Base-by-base conservation (phyloP, 2,888 invertebrate species). In the Schizotus pectinicornis region DNA sequence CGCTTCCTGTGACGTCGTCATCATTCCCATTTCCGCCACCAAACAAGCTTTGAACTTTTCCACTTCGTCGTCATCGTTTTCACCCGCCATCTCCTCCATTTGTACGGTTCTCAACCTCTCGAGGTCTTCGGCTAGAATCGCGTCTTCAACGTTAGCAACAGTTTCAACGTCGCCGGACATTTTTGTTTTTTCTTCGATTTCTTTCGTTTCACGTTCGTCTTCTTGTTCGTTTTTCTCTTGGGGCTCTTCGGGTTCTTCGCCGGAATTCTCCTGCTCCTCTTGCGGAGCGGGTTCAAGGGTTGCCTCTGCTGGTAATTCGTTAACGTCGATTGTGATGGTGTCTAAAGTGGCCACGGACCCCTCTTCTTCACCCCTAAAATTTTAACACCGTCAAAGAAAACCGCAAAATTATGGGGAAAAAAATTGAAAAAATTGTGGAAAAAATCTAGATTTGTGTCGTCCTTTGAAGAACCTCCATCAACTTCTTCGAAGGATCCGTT, bases 41-140 rank as follows among this genome's bases (percentile, higher is more conserved):
- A 74, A 49, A 48, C 59, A 57, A 31, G 69, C 68, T 61, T 74
- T 74, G 49, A 63, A 72, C 46, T 69, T 72, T 55, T 73, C 74
- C 9, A 74, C 12, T 55, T 74, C 73, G n/a, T 70, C 68, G 34
- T 73, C 73, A 22, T 22, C 22, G 2, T 61, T 66, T 62, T 74
- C 73, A 2, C 71, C 71, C 1, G 66, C 61, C 41, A 71, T 47
- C 45, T 49, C 43, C 59, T 74, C 71, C 56, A 70, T 64, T 48
- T 71, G 72, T n/a, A 71, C 30, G 5, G 67, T 62, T 67, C 64
- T 67, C 6, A 74, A 49, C 39, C 64, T 49, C 42, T 67, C 63
- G 9, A 72, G 57, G 56, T 70, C 72, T 48, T 71, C 72, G 13
- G 59, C 45, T n/a, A 74, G 41, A 1, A 41, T 62, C 45, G 37